Evolutionary conservation across 2,888 invertebrate genomes (phyloP), one percentile per base, ranked within the genome.

Genomic region (Tuberolachnus salignus): DNA sequence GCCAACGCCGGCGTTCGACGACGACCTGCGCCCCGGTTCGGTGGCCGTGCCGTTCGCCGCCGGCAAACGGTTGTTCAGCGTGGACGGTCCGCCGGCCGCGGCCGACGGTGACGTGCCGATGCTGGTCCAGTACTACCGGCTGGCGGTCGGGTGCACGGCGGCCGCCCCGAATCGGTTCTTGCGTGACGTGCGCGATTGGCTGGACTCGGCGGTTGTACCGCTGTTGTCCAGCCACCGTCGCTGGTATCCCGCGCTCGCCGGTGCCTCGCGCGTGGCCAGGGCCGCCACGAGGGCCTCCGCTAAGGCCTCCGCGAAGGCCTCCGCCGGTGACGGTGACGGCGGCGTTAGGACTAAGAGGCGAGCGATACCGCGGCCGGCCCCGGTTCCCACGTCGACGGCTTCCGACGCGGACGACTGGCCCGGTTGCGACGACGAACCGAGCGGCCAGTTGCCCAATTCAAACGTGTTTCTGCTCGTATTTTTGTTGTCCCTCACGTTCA

Each of bases 191-290:
- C n/a, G 19, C 51, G 23, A 14, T 9, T 75, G 74, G 66, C 26
- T 66, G n/a, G 21, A 75, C 55, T 9, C 1, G 6, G 14, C 2
- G 4, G 74, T 75, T 6, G 66, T 16, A 1, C 55, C 74, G 55
- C 46, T 66, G 19, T 42, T 66, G 64, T 14, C 34, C n/a, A 4
- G 26, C 19, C 55, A 23, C 9, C 14, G 3, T 4, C 61, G 49
- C 0, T 74, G 74, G 74, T 74, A 44, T 23, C 74, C 74, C 16
- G 74, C 23, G 44, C 64, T 74, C 63, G 61, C 42, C 51, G 73
- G 63, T 1, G 73, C 64, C 21, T 23, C 23, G 3, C 64, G 21
- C n/a, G 64, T 74, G 11, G n/a, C 34, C 16, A 53, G 44, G 4
- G 23, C 64, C 13, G 74, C 23, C 11, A 21, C 59, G 1, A 10